phyloP scores from a whole-genome alignment of 1,140 invertebrate genomes.

The Micrasema longulum region DNA sequence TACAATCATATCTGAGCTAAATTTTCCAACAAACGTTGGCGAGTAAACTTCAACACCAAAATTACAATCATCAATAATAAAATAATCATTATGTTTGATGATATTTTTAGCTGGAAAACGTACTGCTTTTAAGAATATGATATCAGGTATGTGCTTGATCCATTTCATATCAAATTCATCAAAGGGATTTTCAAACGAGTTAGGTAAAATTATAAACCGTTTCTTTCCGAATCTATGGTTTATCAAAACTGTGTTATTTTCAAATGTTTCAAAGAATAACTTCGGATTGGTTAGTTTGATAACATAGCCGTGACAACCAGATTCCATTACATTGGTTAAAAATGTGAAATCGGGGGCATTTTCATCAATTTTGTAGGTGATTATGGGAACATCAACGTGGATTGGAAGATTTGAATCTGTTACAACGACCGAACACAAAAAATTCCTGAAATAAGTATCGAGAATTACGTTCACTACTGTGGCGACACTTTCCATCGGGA shows the following conservation, averaged over 20 bases:
- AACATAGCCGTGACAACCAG: constrained; percentile 33
- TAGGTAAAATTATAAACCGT: constrained; percentile 33
- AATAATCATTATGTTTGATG: no score
- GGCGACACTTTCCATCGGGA: neutral
- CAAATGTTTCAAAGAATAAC: constrained; percentile 25
- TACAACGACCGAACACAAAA: constrained; percentile 35
- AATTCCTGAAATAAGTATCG: constrained; percentile 26
- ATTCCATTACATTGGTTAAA: constrained; percentile 25
- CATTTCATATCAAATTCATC: constrained; percentile 5
- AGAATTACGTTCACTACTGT: constrained; percentile 18
- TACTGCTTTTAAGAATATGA: constrained; percentile 33
- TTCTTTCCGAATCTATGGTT: constrained; percentile 36
- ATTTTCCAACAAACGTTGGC: no score
- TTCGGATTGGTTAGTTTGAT: constrained; percentile 7
- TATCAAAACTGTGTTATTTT: constrained; percentile 24
- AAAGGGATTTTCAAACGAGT: neutral
- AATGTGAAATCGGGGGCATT: constrained; percentile 4
- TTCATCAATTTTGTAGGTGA: constrained; percentile 3
- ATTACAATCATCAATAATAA: no score
- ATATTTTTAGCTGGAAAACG: no score
- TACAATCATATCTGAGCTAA: constrained; percentile 17
- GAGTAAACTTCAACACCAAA: no score
- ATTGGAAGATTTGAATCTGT: constrained; percentile 13
- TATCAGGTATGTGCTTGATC: constrained; percentile 11
- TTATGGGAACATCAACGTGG: neutral